Evolutionary conservation across 2,113 vertebrate species (phyloP), one percentile per base, ranked within the genome.

Genomic region (Mungos mungo): DNA sequence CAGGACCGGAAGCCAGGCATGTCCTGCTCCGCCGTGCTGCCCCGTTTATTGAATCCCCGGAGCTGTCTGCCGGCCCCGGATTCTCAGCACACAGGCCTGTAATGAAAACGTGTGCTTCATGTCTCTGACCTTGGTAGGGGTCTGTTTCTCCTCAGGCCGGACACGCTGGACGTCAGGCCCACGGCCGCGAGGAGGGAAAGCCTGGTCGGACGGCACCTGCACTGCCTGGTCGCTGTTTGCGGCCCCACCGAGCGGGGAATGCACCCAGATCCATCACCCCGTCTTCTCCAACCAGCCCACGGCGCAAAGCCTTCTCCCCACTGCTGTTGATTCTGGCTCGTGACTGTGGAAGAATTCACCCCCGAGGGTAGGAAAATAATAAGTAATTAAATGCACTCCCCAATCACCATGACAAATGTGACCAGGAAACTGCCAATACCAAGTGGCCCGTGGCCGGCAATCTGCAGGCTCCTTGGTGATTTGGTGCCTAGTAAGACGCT

Each of bases 331-430:
- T 71, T 52, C 23, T n/a, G 66, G 11, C 52, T 45, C 65, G 15
- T 72, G 50, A 72, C 52, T 63, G 95, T 33, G n/a, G 21, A 80
- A 93, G 54, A 74, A 81, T 35, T 50, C 50, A 50, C 50, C 50
- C 80, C 60, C 38, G 4, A 25, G 54, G 33, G n/a, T 19, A 65
- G 38, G 57, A 88, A 88, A 71, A 29, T 15, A 84, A n/a, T 27
- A 69, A 71, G 38, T 16, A 68, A 72, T 77, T 25, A 41, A 31
- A 45, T 52, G 19, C 19, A 54, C n/a, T 45, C 54, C 66, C 76
- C 79, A 74, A 83, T 71, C 92, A 16, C 12, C 47, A 72, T 33
- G 72, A 76, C 65, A 52, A 60, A 35, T 29, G 19, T 50, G 33
- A 83, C 27, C 33, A 41, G 27, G 89, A 79, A 82, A 83, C 35